A percentile compares a stretch with the other conserved stretches of the same genome.
Conservation (phyloP, 1,140 invertebrate genomes). For the Colletes gigas region DNA sequence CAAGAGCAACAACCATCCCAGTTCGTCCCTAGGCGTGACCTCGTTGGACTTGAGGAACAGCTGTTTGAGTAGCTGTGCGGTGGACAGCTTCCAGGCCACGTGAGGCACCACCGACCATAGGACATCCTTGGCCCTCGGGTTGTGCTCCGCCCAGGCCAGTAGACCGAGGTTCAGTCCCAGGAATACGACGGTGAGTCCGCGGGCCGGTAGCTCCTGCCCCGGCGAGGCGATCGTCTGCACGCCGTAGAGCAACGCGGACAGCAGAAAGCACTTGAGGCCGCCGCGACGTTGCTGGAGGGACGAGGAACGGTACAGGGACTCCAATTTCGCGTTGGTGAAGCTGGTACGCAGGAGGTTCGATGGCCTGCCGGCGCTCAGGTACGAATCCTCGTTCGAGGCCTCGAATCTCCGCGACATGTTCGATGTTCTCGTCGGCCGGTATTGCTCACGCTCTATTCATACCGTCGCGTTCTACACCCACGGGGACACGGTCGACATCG, state of each 20-base stretch:
- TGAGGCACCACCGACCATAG: conserved; percentile 83
- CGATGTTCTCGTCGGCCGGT: background rate
- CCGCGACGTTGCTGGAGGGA: conserved; percentile 88
- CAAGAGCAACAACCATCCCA: conserved; percentile 91
- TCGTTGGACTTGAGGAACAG: conserved; percentile 82
- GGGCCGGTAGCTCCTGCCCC: conserved; percentile 80
- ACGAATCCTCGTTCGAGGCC: conserved; percentile 79
- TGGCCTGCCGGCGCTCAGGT: conserved; percentile 77
- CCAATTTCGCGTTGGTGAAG: conserved; percentile 81
- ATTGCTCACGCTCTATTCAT: background rate
- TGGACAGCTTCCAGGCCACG: conserved; percentile 84
- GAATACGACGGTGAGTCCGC: conserved; percentile 81
- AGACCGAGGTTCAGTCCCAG: conserved; percentile 81
- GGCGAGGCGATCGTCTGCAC: conserved; percentile 82
- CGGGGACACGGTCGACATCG: background rate
- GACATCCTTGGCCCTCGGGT: conserved; percentile 73
- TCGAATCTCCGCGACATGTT: conserved; percentile 63
- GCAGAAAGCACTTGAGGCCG: conserved; percentile 89
- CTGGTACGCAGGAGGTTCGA: conserved; percentile 76
- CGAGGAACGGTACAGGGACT: conserved; percentile 89
- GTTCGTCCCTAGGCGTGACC: conserved; percentile 82
- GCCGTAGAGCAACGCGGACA: conserved; percentile 86
- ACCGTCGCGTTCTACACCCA: conserved; percentile 13
- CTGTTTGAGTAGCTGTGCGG: conserved; percentile 83
- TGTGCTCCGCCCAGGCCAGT: conserved; percentile 80